Evolutionary conservation across 2,797 vertebrate species (phyloP), one percentile per base, ranked within the genome.

Genomic region (Calcarius lapponicus): DNA sequence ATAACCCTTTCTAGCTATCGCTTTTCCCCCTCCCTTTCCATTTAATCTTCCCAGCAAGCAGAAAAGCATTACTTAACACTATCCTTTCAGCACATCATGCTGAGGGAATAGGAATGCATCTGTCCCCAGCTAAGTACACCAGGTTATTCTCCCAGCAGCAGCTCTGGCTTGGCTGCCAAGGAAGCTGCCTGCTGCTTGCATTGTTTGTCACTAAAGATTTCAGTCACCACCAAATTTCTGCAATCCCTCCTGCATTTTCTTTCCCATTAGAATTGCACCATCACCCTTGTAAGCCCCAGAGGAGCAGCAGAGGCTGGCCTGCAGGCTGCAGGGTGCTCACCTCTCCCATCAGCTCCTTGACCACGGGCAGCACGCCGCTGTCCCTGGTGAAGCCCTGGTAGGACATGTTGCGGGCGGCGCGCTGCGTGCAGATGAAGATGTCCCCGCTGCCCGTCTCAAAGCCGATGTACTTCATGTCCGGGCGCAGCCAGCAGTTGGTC

Each of bases 401-500:
- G 40, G 99, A 98, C 99, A 99, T 99, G 97, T 99, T 99, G 65
- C 99, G 98, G 58, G 99, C 99, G 36, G 99, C 98, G 58, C 99
- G 98, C 32, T 98, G 98, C 3, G 98, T 99, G 71, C 98, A 98
- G 97, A 99, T 98, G 95, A 99, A 99, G 94, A 99, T 96, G 60
- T 99, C 99, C 13, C 99, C 98, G 13, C 29, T 97, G 31, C 28
- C 65, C 0, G 98, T 99, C 97, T 99, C 99, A 92, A 99, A 99
- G 67, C 99, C 99, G 1, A 99, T 97, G 84, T 99, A 99, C 91
- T 98, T 99, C 98, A 99, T 99, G 95, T 99, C 99, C 0, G 99
- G 99, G 26, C 98, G 97, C 92, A 99, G 97, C 99, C 99, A 99
- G 98, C 99, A 99, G 98, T 99, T 99, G 32, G 99, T 99, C 97